Evolutionary conservation across 2,797 vertebrate species (phyloP).

Genomic region (Enteromius mattozi): DNA sequence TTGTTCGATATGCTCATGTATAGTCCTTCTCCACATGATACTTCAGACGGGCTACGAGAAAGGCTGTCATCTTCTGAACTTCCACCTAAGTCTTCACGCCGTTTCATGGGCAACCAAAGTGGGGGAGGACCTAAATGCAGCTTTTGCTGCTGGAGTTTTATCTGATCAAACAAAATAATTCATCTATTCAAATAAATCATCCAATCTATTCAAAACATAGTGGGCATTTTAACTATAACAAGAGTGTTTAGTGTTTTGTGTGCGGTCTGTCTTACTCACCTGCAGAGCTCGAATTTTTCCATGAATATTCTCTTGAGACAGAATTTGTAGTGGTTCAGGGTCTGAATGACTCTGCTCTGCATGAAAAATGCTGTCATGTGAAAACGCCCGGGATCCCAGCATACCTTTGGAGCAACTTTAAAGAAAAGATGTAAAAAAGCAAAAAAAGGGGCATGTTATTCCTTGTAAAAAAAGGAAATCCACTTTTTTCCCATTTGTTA

Average conservation of each 20-base stretch:
- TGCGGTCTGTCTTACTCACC: constrained; percentile 70
- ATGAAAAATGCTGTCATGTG: constrained; percentile 95
- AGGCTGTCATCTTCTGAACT: constrained; percentile 83
- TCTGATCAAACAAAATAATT: constrained; percentile 70
- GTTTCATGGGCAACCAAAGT: constrained; percentile 75
- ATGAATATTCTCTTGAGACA: constrained; percentile 91
- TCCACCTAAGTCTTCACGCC: constrained; percentile 77
- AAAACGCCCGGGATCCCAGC: constrained; percentile 88
- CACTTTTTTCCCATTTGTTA: background rate
- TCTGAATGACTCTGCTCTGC: constrained; percentile 80
- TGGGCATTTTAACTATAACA: background rate
- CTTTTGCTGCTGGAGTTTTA: constrained; percentile 87
- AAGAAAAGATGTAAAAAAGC: constrained; percentile 12
- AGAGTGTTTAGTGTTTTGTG: background rate
- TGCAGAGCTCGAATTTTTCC: constrained; percentile 91
- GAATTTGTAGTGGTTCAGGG: constrained; percentile 79
- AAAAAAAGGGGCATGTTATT: background rate
- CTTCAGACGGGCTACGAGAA: constrained; percentile 81
- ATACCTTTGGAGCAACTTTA: constrained; percentile 78
- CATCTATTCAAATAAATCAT: background rate
- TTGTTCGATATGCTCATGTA: constrained; percentile 66
- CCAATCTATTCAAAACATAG: background rate
- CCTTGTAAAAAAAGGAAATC: background rate
- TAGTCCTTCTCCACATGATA: constrained; percentile 70
- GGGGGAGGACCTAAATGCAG: constrained; percentile 86